Base-by-base conservation (phyloP, 2,797 vertebrate genomes). In the Neosilurus hyrtlii region DNA sequence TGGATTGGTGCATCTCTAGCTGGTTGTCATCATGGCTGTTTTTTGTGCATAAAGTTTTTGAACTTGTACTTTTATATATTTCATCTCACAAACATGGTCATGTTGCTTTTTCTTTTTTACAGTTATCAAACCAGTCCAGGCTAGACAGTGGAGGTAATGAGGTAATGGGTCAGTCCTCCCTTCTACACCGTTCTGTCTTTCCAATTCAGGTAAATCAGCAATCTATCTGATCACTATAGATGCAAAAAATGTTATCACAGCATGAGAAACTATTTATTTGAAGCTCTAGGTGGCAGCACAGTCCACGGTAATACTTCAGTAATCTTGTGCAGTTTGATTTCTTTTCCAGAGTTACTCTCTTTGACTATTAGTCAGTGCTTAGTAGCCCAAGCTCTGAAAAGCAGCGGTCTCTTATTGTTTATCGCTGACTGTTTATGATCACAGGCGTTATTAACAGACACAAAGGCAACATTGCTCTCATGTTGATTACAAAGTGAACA, bases 81-180 rank as follows among this genome's bases (percentile, higher is more conserved):
- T 7, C 6, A 11, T 9, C 16, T 14, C 2, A 22, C 16, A 37
- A 12, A 3, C 16, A 6, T 63, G 4, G 16, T 10, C 24, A 54
- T 26, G 52, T 26, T 54, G 51, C 56, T n/a, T 35, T 3, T 12
- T 3, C 1, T 73, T 43, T 12, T 51, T 84, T 30, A 43, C 89
- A 93, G 87, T 91, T 95, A 91, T 86, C 95, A 61, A 96, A 95
- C 93, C 97, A 97, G 91, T 96, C 92, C 86, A 92, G 97, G 90
- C 89, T 97, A 91, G 97, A 99, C 89, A 96, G 96, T 87, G 95
- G 95, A 54, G 93, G n/a, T n/a, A n/a, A 95, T 2, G 97, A 99
- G 84, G 89, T 94, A 84, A 93, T 96, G 88, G 90, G 95, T 86
- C 97, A 97, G 79, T 94, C 96, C 0, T 96, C 97, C 88, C 96